Evolutionary conservation across 1,140 invertebrate genomes (phyloP).

Genomic region (Cherax quadricarinatus): DNA sequence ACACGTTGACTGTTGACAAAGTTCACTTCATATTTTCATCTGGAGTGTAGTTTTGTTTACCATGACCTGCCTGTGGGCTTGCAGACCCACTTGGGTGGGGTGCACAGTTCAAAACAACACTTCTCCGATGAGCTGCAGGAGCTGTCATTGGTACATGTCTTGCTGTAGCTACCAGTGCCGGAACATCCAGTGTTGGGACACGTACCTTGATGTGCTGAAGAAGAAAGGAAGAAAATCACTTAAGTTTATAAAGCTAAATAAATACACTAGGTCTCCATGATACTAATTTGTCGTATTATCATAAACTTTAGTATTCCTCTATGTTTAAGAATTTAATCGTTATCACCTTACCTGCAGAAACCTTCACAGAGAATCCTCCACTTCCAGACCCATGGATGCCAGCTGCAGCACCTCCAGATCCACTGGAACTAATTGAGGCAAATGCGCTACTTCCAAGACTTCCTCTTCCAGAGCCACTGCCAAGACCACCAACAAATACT

Average conservation of each 20-base stretch:
- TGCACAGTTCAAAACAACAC: no score
- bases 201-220: no score
- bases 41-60: background rate
- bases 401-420: background rate
- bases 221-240: no score
- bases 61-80: background rate
- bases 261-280: no score
- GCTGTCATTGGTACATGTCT: background rate
- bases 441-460: background rate
- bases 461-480: conserved; percentile 1
- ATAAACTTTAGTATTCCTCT: no score
- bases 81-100: no score
- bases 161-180: background rate
- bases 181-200: background rate
- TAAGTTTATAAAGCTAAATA: background rate
- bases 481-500: background rate
- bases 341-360: no score
- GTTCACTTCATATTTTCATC: background rate
- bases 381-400: background rate
- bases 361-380: background rate
- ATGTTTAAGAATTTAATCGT: no score
- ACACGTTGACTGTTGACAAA: no score
- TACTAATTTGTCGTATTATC: no score
- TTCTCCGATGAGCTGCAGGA: no score
- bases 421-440: background rate